Percentiles rank a stretch among this genome's conserved stretches.
phyloP scores from a whole-genome alignment of 2,113 vertebrate species.

The Crotalus tigris region DNA sequence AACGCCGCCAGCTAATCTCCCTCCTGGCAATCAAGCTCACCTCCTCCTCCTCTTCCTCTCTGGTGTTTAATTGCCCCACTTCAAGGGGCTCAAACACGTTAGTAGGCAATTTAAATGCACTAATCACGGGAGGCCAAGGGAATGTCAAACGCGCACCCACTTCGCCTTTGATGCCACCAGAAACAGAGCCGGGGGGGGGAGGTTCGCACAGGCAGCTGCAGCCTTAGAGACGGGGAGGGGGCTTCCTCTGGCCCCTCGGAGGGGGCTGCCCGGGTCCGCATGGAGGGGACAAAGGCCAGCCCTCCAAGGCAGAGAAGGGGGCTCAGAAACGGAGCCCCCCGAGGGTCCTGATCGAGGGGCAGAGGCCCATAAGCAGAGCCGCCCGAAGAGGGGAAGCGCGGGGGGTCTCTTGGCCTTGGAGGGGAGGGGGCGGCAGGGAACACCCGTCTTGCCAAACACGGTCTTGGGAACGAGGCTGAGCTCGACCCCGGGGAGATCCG shows the following conservation, averaged over 20 bases:
- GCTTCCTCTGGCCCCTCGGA: no score
- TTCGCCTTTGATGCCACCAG: conserved; percentile 4
- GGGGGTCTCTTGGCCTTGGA: no score
- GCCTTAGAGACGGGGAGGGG: not conserved
- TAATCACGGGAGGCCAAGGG: conserved; percentile 27
- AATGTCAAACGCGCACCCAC: conserved; percentile 23
- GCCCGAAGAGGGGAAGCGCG: no score
- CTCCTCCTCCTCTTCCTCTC: not conserved
- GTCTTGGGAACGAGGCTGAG: not conserved
- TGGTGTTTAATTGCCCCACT: conserved; percentile 24
- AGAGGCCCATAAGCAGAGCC: no score
- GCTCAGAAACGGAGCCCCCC: not conserved
- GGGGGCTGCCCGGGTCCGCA: no score
- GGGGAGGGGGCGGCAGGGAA: not conserved
- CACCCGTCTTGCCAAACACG: not conserved
- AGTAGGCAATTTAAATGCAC: conserved; percentile 27
- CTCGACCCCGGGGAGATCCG: no score
- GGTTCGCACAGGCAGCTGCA: not conserved
- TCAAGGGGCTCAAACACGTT: conserved; percentile 21
- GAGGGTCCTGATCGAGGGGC: not conserved
- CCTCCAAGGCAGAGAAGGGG: no score
- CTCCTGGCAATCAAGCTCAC: conserved; percentile 9
- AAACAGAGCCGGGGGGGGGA: not conserved
- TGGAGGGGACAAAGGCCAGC: not conserved
- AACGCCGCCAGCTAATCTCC: not conserved